Evolutionary conservation across 2,797 vertebrate species (phyloP).

Genomic region (Phoebastria nigripes): DNA sequence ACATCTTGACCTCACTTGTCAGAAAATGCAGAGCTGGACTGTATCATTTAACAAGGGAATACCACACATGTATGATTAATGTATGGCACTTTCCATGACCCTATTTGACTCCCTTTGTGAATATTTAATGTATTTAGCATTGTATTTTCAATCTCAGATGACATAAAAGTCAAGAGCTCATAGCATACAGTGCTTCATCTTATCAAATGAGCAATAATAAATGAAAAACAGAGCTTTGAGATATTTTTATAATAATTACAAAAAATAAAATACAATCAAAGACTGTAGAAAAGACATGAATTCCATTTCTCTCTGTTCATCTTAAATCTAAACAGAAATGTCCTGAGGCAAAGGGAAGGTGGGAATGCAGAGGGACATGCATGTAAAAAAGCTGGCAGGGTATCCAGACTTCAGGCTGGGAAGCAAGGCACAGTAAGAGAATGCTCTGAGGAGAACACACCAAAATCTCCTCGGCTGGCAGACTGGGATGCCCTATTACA

Average conservation of each 20-base stretch:
- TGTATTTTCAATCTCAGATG: constrained; percentile 26
- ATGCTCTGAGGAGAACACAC: background rate
- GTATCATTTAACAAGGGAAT: constrained; percentile 55
- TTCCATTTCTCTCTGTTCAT: constrained; percentile 10
- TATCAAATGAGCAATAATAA: background rate
- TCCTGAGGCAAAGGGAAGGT: background rate
- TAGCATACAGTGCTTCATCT: background rate
- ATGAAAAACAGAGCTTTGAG: background rate
- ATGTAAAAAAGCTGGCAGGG: background rate
- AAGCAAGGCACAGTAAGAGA: background rate
- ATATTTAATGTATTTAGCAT: constrained; percentile 37
- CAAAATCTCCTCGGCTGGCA: background rate
- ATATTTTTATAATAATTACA: constrained; percentile 32
- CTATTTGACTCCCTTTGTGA: constrained; percentile 56
- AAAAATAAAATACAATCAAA: constrained; percentile 12
- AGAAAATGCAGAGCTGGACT: constrained; percentile 33
- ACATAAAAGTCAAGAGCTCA: background rate
- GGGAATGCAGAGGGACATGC: background rate
- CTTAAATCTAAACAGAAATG: constrained; percentile 2
- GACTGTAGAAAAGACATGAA: background rate
- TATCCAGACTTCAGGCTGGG: background rate
- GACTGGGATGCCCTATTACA: background rate
- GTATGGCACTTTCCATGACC: constrained; percentile 41
- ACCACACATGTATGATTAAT: constrained; percentile 59
- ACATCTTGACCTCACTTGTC: constrained; percentile 63